Conservation (phyloP, 2,797 vertebrate species). For the Hydrolagus colliei region DNA sequence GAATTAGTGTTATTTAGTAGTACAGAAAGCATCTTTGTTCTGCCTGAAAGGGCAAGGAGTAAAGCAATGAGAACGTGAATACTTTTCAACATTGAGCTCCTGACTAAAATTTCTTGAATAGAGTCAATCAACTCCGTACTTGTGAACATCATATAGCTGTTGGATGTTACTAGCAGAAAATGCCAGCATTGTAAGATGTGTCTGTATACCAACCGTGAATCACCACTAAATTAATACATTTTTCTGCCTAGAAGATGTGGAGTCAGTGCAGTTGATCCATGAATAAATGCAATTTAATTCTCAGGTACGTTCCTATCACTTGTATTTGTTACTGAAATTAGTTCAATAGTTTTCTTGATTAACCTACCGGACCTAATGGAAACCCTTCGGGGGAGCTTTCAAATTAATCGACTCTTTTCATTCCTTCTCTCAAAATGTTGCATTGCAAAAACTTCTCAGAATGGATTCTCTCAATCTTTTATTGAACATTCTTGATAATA, state of each 20-base stretch:
- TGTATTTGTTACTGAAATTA: background rate
- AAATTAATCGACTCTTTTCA: background rate
- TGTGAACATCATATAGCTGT: background rate
- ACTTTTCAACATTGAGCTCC: background rate
- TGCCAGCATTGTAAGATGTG: too few relatives aligned
- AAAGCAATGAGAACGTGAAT: background rate
- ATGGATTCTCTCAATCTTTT: background rate
- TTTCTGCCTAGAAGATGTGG: background rate
- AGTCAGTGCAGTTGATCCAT: background rate
- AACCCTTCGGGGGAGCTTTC: background rate
- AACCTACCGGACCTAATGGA: background rate
- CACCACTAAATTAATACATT: background rate
- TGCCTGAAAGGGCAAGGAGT: background rate
- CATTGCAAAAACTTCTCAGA: background rate
- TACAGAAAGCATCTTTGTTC: background rate
- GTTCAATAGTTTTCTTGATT: background rate
- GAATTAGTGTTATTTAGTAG: background rate
- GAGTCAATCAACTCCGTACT: background rate
- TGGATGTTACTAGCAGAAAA: background rate
- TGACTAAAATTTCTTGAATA: background rate
- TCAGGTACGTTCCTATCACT: background rate
- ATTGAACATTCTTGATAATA: background rate
- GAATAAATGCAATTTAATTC: background rate
- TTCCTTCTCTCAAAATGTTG: background rate
- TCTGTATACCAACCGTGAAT: too few relatives aligned